Evolutionary conservation across 2,888 invertebrate genomes (phyloP).

Genomic region (Dichetophora obliterata): DNA sequence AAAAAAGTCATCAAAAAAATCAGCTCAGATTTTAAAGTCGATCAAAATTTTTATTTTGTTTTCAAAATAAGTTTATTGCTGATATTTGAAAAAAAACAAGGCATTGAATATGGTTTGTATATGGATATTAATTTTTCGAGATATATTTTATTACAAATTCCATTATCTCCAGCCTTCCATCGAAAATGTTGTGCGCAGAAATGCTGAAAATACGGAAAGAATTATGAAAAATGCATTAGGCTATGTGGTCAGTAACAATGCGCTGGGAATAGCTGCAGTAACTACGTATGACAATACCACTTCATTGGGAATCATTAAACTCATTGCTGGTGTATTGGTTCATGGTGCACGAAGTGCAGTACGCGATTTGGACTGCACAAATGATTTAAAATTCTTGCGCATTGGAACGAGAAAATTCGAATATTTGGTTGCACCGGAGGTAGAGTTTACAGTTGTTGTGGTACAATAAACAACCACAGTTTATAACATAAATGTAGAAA

Average conservation of each 20-base stretch:
- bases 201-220: slow-evolving; percentile 59
- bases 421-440: slow-evolving; percentile 63
- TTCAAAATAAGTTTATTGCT: too few species aligned
- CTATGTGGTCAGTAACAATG: slow-evolving; percentile 60
- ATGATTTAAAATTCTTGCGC: slow-evolving; percentile 62
- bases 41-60: too few species aligned
- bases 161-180: slow-evolving; percentile 41
- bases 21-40: too few species aligned
- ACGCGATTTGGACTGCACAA: slow-evolving; percentile 63
- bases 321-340: slow-evolving; percentile 57
- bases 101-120: not conserved
- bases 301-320: slow-evolving; percentile 61
- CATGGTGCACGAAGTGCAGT: slow-evolving; percentile 58
- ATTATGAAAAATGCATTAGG: slow-evolving; percentile 59
- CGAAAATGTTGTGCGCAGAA: slow-evolving; percentile 57
- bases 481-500: not conserved
- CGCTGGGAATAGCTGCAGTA: slow-evolving; percentile 55
- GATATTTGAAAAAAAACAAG: too few species aligned
- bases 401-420: slow-evolving; percentile 65
- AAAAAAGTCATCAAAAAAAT: too few species aligned
- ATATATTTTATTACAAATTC: not conserved
- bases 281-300: slow-evolving; percentile 63
- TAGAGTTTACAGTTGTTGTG: slow-evolving; percentile 64
- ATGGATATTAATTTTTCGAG: not conserved
- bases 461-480: slow-evolving; percentile 54